Conservation (phyloP, 2,888 invertebrate species). For the Anthoptus insignis region DNA sequence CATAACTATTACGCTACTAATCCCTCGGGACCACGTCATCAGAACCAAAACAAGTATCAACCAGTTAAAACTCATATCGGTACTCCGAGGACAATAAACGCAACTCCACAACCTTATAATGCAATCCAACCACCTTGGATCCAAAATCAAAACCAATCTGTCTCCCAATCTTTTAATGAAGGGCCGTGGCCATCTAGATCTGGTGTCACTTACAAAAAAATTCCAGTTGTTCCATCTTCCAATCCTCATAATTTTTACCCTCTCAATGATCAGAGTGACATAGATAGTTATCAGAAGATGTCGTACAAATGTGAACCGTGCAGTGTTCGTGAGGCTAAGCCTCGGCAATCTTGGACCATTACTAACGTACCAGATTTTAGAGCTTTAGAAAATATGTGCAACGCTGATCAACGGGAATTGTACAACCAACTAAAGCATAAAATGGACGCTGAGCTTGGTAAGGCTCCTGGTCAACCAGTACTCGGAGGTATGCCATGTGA, state of each 20-base stretch:
- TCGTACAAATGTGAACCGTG: slow-evolving; percentile 79
- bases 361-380: slow-evolving; percentile 79
- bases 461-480: slow-evolving; percentile 74
- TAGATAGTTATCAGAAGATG: slow-evolving; percentile 72
- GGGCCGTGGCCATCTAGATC: slow-evolving; percentile 78
- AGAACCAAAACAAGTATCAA: slow-evolving; percentile 78
- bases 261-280: slow-evolving; percentile 72
- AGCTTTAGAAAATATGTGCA: slow-evolving; percentile 75
- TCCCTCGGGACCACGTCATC: slow-evolving; percentile 76
- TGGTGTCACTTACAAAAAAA: slow-evolving; percentile 73
- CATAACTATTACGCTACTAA: slow-evolving; percentile 82
- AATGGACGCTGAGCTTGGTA: slow-evolving; percentile 81
- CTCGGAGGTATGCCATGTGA: slow-evolving; percentile 72
- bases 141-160: slow-evolving; percentile 69
- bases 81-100: slow-evolving; percentile 72
- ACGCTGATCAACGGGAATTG: slow-evolving; percentile 76
- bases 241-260: slow-evolving; percentile 76
- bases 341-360: slow-evolving; percentile 83
- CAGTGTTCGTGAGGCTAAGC: slow-evolving; percentile 74
- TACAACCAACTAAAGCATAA: slow-evolving; percentile 80
- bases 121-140: slow-evolving; percentile 79
- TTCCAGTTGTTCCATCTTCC: slow-evolving; percentile 73
- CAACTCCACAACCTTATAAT: slow-evolving; percentile 75
- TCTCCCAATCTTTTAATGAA: slow-evolving; percentile 71
- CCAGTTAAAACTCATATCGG: slow-evolving; percentile 68